A percentile compares a stretch with the other conserved stretches of the same genome.
These are phyloP conservation scores for Indri indri DNA, from an alignment of 2,113 vertebrate genomes.

Conservation along the genomic window DNA sequence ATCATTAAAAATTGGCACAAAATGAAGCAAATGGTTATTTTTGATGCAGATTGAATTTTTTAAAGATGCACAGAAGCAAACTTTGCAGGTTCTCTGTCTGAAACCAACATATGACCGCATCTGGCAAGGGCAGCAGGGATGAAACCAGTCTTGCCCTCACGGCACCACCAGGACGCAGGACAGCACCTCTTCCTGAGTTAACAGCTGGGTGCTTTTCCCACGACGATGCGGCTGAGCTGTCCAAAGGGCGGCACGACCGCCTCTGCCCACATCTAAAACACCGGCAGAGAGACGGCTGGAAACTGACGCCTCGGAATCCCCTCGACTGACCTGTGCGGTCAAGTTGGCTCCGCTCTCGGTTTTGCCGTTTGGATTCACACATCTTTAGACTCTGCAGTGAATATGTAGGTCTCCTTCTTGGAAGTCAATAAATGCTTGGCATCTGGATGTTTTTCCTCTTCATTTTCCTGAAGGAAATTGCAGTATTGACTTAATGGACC, in stretches of 20 bases:
- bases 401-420: background rate
- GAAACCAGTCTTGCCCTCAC: background rate
- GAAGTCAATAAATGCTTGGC: background rate
- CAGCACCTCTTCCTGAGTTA: background rate
- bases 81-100: background rate
- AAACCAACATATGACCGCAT: background rate
- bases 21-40: slow-evolving; percentile 13
- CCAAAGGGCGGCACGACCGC: background rate
- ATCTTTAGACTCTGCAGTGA: background rate
- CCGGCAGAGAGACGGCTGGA: background rate
- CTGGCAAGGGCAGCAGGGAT: background rate
- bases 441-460: background rate
- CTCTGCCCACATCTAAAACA: background rate
- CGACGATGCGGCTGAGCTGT: background rate
- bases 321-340: background rate
- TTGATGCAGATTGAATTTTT: background rate
- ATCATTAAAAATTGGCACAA: background rate
- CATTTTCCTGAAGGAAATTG: background rate
- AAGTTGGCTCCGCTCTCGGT: background rate
- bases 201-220: background rate
- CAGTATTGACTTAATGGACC: background rate
- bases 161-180: background rate
- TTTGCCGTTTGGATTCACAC: background rate
- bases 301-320: background rate
- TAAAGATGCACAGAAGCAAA: background rate